Evolutionary conservation across 2,888 invertebrate species (phyloP).

Genomic region (Formica aserva): DNA sequence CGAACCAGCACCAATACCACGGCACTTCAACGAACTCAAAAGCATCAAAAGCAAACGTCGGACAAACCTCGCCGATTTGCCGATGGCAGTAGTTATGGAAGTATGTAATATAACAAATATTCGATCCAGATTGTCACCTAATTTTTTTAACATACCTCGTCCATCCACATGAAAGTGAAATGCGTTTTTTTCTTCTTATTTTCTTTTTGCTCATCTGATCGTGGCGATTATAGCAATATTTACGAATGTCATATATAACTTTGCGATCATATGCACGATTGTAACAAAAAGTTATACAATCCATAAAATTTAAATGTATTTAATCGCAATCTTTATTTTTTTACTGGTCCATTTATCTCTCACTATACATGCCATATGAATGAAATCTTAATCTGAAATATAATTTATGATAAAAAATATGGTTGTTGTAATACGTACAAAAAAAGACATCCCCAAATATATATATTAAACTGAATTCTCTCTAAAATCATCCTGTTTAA

Average conservation of each 20-base stretch:
- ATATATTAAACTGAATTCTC: not conserved
- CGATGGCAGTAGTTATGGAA: constrained; percentile 22
- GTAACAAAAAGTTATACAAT: not conserved
- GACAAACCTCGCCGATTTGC: constrained; percentile 49
- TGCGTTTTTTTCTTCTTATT: not conserved
- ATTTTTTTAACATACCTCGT: constrained; percentile 4
- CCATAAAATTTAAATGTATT: constrained; percentile 9
- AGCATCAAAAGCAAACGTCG: constrained; percentile 71
- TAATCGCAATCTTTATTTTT: not conserved
- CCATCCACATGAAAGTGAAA: constrained; percentile 4
- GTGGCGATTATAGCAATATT: not conserved
- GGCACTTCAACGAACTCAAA: constrained; percentile 57
- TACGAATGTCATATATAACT: constrained; percentile 1
- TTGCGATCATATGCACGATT: not conserved
- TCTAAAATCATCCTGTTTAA: not conserved
- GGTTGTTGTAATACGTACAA: not conserved
- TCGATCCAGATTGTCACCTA: constrained; percentile 8
- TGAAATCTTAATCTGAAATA: not conserved
- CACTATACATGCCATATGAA: not conserved
- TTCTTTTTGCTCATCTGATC: not conserved
- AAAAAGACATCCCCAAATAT: not conserved
- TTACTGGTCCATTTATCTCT: not conserved
- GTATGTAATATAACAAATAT: constrained; percentile 33
- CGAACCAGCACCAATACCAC: constrained; percentile 69
- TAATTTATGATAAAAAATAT: not conserved